Base-by-base conservation (phyloP, 2,113 vertebrate species). In the Aplodontia rufa region DNA sequence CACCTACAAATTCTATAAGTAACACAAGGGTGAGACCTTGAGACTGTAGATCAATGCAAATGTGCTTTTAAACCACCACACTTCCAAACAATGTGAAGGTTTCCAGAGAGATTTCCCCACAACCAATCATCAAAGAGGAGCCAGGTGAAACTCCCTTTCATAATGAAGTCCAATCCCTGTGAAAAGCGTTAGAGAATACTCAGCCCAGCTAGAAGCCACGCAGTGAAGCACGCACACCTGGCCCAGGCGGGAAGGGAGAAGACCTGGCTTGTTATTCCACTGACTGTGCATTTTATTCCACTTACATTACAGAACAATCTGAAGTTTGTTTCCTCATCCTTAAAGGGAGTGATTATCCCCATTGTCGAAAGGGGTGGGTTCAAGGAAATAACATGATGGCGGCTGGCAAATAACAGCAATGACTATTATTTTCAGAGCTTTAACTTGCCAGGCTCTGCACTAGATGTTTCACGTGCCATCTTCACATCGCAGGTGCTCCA, bases 51-150 rank as follows among this genome's bases (percentile, higher is more conserved):
- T 95, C 92, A 91, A 91, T 95, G 95, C n/a, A 66, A 87, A 83
- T 68, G 32, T 78, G 82, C 91, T 95, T 96, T 97, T 91, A 97
- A 96, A 93, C 72, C 78, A 74, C 75, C 94, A 95, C 86, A 71
- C 12, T 89, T 96, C 89, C 62, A 97, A 83, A 87, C 62, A 82
- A 71, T 51, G 47, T 89, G 60, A 95, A 64, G 81, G 83, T 89
- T 83, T 28, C 74, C 88, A 86, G 37, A 91, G 78, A 85, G 66
- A 84, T 49, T 81, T 80, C 28, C 78, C 82, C 82, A 96, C 69
- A 49, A 42, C 40, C 16, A 35, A 64, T 17, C 68, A 95, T 75
- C 13, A 0, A 75, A 75, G 32, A 92, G n/a, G 20, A 91, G n/a
- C 32, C 64, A 49, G n/a, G 58, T 79, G 45, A 83, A 91, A 62